phyloP scores from a whole-genome alignment of 2,888 invertebrate species.

The Ornithoptera priamus region DNA sequence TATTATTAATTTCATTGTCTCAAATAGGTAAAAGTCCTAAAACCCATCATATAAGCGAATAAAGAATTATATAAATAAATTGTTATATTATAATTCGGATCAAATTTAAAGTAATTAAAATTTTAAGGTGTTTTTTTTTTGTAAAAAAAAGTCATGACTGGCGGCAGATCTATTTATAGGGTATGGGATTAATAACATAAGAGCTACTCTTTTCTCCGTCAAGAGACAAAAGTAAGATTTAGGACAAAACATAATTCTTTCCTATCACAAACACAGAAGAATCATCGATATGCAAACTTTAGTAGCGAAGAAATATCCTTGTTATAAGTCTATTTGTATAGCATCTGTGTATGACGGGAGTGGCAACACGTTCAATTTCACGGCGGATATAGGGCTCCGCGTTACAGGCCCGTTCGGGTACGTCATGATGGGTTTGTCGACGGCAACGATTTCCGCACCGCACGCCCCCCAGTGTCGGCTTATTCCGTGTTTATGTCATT shows the following conservation, averaged over 20 bases:
- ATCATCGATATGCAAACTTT: conserved; percentile 10
- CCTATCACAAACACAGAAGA: background rate
- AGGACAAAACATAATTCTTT: background rate
- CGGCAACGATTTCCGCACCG: conserved; percentile 67
- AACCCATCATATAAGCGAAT: no score
- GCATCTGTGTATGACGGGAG: conserved; percentile 31
- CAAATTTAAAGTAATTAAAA: no score
- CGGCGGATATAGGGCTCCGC: conserved; percentile 41
- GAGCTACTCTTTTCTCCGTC: no score
- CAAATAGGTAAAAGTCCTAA: no score
- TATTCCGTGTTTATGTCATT: conserved; percentile 51
- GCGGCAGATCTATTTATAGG: no score
- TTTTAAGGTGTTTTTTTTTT: no score
- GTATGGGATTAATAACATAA: no score
- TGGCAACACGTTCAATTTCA: conserved; percentile 40
- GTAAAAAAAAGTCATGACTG: no score
- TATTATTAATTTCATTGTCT: no score
- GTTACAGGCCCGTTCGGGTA: conserved; percentile 42
- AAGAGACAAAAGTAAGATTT: no score
- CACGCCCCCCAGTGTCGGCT: conserved; percentile 51
- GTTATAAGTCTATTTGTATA: conserved; percentile 37
- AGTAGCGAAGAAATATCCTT: conserved; percentile 18
- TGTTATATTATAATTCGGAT: no score
- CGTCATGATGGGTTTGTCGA: conserved; percentile 61
- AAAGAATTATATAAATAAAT: no score